phyloP scores from a whole-genome alignment of 2,113 vertebrate genomes.

The mouse (Mus musculus) region DNA sequence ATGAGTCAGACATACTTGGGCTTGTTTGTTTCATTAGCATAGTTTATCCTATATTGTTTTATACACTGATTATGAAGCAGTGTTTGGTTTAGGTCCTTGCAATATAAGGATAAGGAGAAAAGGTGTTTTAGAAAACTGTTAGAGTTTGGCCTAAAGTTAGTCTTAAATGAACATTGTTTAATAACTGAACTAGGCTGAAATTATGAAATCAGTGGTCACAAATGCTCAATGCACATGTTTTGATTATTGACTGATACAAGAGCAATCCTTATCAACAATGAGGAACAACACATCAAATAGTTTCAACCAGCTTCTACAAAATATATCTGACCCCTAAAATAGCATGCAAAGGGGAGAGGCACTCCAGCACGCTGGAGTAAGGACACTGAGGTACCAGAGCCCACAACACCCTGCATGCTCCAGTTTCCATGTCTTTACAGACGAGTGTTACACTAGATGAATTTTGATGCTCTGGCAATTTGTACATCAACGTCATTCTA shows the following conservation, averaged over 20 bases:
- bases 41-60: neutral
- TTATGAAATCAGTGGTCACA: neutral
- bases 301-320: conserved; percentile 1
- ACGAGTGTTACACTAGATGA: neutral
- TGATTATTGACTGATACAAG: neutral
- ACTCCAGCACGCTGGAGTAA: neutral
- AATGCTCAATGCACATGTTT: neutral
- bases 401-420: neutral
- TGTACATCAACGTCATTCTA: neutral
- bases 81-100: neutral
- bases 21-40: neutral
- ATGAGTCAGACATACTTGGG: neutral
- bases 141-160: neutral
- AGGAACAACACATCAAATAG: neutral
- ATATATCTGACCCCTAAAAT: neutral
- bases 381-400: neutral
- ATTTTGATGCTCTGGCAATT: conserved; percentile 18
- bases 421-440: neutral
- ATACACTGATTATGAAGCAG: neutral
- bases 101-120: neutral
- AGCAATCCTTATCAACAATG: neutral
- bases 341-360: neutral
- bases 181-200: neutral
- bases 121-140: neutral
- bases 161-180: neutral